phyloP scores from a whole-genome alignment of 2,888 invertebrate genomes.

The Empis stercorea region DNA sequence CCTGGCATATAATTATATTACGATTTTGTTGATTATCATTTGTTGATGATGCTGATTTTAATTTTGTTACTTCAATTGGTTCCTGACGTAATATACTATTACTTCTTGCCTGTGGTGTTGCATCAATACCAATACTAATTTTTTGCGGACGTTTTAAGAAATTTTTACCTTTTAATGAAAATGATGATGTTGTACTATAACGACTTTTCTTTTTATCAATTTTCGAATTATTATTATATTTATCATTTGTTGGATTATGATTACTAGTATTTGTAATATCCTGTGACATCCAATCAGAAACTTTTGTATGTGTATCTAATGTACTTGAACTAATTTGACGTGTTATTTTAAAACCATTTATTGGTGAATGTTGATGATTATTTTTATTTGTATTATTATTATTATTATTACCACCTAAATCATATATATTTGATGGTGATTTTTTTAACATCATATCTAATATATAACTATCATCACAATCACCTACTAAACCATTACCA shows the following conservation, averaged over 20 bases:
- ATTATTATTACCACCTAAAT: slow-evolving; percentile 39
- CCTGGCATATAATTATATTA: slow-evolving; percentile 33
- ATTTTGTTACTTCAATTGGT: slow-evolving; percentile 59
- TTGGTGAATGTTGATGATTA: slow-evolving; percentile 27
- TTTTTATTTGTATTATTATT: slow-evolving; percentile 32
- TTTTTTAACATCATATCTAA: slow-evolving; percentile 30
- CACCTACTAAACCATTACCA: slow-evolving; percentile 8
- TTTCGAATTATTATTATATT: not conserved
- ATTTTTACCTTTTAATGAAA: slow-evolving; percentile 31
- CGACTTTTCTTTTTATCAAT: slow-evolving; percentile 37
- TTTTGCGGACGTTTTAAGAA: slow-evolving; percentile 44
- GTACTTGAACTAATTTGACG: slow-evolving; percentile 67
- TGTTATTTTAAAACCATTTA: slow-evolving; percentile 49
- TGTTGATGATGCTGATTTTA: slow-evolving; percentile 19
- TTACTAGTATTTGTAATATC: slow-evolving; percentile 57
- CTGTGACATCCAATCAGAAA: slow-evolving; percentile 73
- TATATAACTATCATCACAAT: slow-evolving; percentile 34
- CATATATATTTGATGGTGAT: slow-evolving; percentile 29
- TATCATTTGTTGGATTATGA: not conserved
- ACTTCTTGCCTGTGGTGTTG: slow-evolving; percentile 61
- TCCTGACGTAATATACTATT: slow-evolving; percentile 60
- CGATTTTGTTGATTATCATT: slow-evolving; percentile 17
- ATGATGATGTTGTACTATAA: slow-evolving; percentile 20
- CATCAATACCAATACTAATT: slow-evolving; percentile 66
- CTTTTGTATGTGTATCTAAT: slow-evolving; percentile 75